A percentile compares a stretch with the other conserved stretches of the same genome.
These are phyloP conservation scores for Graptemys geographica DNA, from an alignment of 2,797 vertebrate species.

Conservation along the genomic window DNA sequence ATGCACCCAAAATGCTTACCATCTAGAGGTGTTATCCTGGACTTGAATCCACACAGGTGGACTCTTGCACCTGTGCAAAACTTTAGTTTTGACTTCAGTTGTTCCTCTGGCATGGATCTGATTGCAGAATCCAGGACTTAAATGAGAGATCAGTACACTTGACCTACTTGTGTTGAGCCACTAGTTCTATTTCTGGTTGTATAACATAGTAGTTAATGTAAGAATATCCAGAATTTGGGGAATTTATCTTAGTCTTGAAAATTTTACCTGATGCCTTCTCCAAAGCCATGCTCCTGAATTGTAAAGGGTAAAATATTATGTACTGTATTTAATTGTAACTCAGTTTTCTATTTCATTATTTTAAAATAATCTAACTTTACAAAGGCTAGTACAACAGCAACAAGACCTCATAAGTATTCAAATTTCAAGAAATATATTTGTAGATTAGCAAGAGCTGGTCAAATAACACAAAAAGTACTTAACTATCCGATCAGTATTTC, in stretches of 20 bases:
- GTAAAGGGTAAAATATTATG: fast-evolving
- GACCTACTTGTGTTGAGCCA: background rate
- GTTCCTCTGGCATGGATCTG: background rate
- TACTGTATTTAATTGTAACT: background rate
- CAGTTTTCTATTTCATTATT: background rate
- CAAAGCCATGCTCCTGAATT: background rate
- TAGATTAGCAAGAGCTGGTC: background rate
- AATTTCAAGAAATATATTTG: background rate
- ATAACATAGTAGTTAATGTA: background rate
- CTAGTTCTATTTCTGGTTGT: background rate
- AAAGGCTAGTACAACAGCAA: background rate
- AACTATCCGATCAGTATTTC: background rate
- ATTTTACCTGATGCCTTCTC: background rate
- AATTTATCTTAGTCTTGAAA: background rate
- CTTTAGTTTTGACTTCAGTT: background rate
- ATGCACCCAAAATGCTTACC: background rate
- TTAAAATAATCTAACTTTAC: background rate
- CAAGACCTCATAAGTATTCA: background rate
- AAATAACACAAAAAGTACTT: background rate
- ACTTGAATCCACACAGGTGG: background rate
- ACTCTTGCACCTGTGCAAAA: background rate
- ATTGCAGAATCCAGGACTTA: background rate
- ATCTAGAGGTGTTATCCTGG: background rate
- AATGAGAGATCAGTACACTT: background rate
- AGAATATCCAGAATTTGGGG: background rate